Conservation (phyloP, 2,888 invertebrate species). For the Ypsolopha scabrella region DNA sequence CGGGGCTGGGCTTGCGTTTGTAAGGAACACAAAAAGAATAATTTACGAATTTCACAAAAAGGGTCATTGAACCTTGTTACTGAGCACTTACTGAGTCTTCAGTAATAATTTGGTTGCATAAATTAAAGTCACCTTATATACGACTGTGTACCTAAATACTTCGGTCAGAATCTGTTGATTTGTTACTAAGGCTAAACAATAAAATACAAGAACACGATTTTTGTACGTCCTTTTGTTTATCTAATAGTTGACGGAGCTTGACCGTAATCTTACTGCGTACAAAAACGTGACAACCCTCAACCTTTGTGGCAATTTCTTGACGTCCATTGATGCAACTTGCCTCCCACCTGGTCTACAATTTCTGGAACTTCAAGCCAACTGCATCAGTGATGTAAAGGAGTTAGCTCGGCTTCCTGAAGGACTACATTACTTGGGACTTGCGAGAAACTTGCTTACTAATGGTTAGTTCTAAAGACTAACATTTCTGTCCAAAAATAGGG, state of each 20-base stretch:
- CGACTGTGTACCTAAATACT: slow-evolving; percentile 11
- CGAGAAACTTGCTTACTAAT: slow-evolving; percentile 49
- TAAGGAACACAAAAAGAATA: no score
- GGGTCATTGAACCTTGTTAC: no score
- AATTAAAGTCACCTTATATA: no score
- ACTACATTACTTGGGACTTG: slow-evolving; percentile 62
- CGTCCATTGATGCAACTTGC: slow-evolving; percentile 19
- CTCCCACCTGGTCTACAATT: slow-evolving; percentile 29
- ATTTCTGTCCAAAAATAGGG: no score
- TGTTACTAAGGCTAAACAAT: no score
- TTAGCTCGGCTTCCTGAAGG: slow-evolving; percentile 41
- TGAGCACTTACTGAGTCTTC: no score
- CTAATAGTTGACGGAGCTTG: slow-evolving; percentile 58
- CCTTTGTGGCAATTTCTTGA: slow-evolving; percentile 48
- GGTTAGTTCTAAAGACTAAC: slow-evolving; percentile 20
- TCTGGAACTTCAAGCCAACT: slow-evolving; percentile 31
- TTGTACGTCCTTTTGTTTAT: no score
- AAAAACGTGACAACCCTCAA: slow-evolving; percentile 47
- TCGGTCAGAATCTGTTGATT: no score
- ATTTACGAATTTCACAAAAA: no score
- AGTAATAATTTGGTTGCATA: no score
- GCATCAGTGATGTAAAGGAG: slow-evolving; percentile 26
- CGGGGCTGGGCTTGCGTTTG: no score
- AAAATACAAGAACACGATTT: no score
- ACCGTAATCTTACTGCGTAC: slow-evolving; percentile 39